Base-by-base conservation (phyloP, 2,113 vertebrate species). In the Paradisaea rubra region DNA sequence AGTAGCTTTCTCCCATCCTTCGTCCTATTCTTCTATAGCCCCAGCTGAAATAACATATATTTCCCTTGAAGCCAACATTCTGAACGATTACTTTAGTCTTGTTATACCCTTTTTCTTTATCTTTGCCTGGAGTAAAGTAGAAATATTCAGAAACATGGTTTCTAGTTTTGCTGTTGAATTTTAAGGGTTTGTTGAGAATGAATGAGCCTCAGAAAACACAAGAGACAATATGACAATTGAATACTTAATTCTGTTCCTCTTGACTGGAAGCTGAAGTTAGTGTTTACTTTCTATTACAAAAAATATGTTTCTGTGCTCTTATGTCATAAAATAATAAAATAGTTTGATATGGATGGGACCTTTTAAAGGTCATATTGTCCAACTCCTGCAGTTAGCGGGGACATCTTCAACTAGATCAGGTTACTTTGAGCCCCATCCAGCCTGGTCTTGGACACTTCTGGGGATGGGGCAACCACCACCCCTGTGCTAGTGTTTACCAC, bases 361-460 rank as follows among this genome's bases (percentile, higher is more conserved):
- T 49, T 64, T 80, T 22, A 35, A 64, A 31, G 13, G 22, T 57
- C 3, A 6, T 49, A 17, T 56, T 35, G 30, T 41, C 31, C 7
- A 18, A 11, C 31, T 49, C 7, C 25, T 21, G 13, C 42, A 22
- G 1, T 64, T 71, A 64, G 16, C 1, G 0, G 16, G 21, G 13
- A 35, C 25, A 31, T 71, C 42, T 88, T 71, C 35, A 56, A 15
- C 7, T 47, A 31, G 25, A 31, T 64, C 7, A 27, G 31, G 37
- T 85, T 59, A 13, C 35, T 50, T 41, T 31, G 25, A 68, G 17
- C 13, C 37, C 21, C 13, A 9, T 50, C 28, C 21, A 35, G 1
- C 44, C 16, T 66, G 31, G 10, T 49, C 7, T 31, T 64, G 14
- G 33, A 64, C 6, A 11, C 22, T 37, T 65, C 13, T n/a, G 50